Evolutionary conservation across 2,113 vertebrate species (phyloP), one percentile per base, ranked within the genome.

Genomic region (Ranitomeya imitator): DNA sequence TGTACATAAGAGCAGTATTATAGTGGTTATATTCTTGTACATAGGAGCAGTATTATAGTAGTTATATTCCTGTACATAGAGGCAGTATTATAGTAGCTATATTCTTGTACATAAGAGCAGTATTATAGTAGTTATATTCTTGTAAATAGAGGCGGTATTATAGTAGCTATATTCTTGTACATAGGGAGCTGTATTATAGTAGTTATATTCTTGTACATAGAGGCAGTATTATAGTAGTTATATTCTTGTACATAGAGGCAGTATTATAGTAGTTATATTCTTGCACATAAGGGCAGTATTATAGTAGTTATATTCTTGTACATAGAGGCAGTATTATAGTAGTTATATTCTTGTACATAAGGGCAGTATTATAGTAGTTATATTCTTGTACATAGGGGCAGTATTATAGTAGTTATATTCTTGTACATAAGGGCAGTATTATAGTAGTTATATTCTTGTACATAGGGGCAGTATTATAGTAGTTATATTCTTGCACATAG

Each of bases 241-340:
- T 69, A 69, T 69, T 69, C n/a, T 69, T 69, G 65, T 69, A 69
- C 12, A 69, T 69, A 26, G 65, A n/a, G 4, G 65, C 65, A 69
- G 65, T 69, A 69, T 69, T 69, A 69, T 69, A 69, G 65, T 69
- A 69, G 65, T 26, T 69, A 69, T 69, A 69, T 69, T 69, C n/a
- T 69, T 26, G 65, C 26, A 69, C 10, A 69, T 69, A 69, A n/a
- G 65, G 0, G 65, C 23, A 69, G 65, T 69, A 69, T 69, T 69
- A 69, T 69, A 69, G n/a, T 69, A 69, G 65, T 26, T 69, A 69
- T 69, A 69, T 69, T 69, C n/a, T 69, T 26, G 65, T 31, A 31
- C 26, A 31, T 31, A 31, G 26, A 2, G 26, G 26, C 26, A 31
- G 26, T 31, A 31, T 31, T 31, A 31, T 31, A 31, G 26, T 31